Conservation (phyloP, 2,113 vertebrate genomes). For the Synchiropus splendidus region DNA sequence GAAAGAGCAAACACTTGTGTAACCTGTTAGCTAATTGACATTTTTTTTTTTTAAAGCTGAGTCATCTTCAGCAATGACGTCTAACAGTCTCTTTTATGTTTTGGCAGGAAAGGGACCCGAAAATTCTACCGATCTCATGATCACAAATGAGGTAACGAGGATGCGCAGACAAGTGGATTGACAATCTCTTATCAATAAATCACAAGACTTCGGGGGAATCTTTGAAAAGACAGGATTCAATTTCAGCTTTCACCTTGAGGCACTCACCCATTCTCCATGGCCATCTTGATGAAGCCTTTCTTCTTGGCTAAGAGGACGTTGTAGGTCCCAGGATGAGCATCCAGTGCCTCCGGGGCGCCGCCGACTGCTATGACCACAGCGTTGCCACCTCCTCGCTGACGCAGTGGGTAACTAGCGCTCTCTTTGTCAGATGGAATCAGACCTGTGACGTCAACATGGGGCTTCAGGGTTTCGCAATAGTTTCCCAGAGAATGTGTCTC, state of each 20-base stretch:
- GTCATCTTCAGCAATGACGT: no score
- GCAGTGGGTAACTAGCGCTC: conserved; percentile 68
- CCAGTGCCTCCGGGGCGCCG: conserved; percentile 79
- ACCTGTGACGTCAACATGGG: conserved; percentile 55
- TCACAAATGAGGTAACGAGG: no score
- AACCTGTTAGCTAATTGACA: not conserved
- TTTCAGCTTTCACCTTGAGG: not conserved
- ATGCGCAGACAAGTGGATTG: conserved; percentile 1
- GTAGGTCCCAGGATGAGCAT: conserved; percentile 76
- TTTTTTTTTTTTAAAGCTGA: not conserved
- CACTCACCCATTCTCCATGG: conserved; percentile 77
- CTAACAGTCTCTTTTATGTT: no score
- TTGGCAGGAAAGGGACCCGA: no score
- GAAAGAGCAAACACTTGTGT: not conserved
- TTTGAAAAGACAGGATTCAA: conserved; percentile 5
- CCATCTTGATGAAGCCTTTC: conserved; percentile 88
- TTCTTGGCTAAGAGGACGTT: conserved; percentile 74
- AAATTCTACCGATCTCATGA: conserved; percentile 2
- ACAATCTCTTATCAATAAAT: conserved; percentile 1
- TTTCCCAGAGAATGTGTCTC: no score
- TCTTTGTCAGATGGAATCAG: conserved; percentile 78
- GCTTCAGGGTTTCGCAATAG: no score
- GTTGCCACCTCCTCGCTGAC: conserved; percentile 62
- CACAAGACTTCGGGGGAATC: conserved; percentile 6
- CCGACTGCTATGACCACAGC: conserved; percentile 73